phyloP scores from a whole-genome alignment of 2,113 vertebrate genomes.

The Brachirus orientalis region DNA sequence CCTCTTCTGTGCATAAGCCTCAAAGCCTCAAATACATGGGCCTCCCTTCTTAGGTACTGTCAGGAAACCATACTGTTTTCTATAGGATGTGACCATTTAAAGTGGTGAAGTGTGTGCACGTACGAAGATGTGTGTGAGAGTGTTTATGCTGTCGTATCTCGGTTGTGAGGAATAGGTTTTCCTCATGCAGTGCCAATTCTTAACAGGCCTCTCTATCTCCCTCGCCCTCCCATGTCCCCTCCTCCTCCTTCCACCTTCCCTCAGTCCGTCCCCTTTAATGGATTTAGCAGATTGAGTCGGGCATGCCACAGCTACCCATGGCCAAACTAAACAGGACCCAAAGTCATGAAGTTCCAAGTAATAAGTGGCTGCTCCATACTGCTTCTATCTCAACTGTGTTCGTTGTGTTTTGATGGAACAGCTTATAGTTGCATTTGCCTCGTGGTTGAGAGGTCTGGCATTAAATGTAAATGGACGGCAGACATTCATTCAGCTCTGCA shows the following conservation, averaged over 20 bases:
- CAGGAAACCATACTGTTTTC: conserved; percentile 57
- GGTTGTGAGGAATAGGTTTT: conserved; percentile 40
- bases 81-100: conserved; percentile 56
- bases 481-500: conserved; percentile 20
- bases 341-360: conserved; percentile 55
- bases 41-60: conserved; percentile 51
- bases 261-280: conserved; percentile 65
- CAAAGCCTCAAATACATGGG: conserved; percentile 73
- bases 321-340: conserved; percentile 78
- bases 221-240: conserved; percentile 27
- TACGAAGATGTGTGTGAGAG: conserved; percentile 25
- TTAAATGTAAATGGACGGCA: conserved; percentile 26
- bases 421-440: conserved; percentile 17
- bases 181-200: conserved; percentile 40
- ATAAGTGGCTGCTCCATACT: conserved; percentile 34
- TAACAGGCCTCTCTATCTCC: conserved; percentile 43
- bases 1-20: conserved; percentile 58
- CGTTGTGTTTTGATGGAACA: conserved; percentile 59
- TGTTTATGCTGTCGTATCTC: conserved; percentile 47
- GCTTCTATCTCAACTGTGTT: conserved; percentile 45
- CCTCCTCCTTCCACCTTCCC: conserved; percentile 35
- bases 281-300: conserved; percentile 71
- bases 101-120: conserved; percentile 20
- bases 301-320: conserved; percentile 54
- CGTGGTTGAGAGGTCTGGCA: conserved; percentile 39